A percentile compares a stretch with the other conserved stretches of the same genome.
Evolutionary conservation across 2,888 invertebrate species (phyloP).

Genomic region (Andricus quercusramuli): DNA sequence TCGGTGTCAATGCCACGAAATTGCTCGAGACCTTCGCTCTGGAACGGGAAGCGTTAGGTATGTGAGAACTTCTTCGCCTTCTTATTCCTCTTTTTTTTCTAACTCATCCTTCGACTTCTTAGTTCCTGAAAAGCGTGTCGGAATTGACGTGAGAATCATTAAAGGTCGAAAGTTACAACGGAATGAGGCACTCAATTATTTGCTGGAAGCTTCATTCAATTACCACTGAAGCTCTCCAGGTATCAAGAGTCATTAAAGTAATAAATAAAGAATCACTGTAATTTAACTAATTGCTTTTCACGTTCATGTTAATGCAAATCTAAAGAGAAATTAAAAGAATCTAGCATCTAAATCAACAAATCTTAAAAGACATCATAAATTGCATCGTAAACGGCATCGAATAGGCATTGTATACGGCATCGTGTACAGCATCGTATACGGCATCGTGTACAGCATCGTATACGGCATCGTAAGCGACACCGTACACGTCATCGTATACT

Average conservation of each 20-base stretch:
- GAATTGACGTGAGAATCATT: conserved; percentile 39
- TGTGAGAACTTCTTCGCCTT: conserved; percentile 61
- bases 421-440: too few relatives aligned
- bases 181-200: conserved; percentile 9
- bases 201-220: conserved; percentile 14
- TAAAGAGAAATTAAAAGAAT: not conserved
- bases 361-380: too few relatives aligned
- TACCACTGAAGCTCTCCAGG: not conserved
- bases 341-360: too few relatives aligned
- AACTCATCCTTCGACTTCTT: not conserved
- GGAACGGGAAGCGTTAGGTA: conserved; percentile 64
- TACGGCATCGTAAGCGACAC: too few relatives aligned
- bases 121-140: conserved; percentile 34
- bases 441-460: too few relatives aligned
- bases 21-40: conserved; percentile 64
- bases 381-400: too few relatives aligned
- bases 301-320: not conserved
- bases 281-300: not conserved
- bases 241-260: not conserved
- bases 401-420: too few relatives aligned
- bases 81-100: conserved; percentile 35
- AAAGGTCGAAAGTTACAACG: conserved; percentile 18
- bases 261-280: not conserved
- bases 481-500: too few relatives aligned
- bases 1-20: conserved; percentile 71